Evolutionary conservation across 2,888 invertebrate genomes (phyloP).

Genomic region (Diloba caeruleocephala): DNA sequence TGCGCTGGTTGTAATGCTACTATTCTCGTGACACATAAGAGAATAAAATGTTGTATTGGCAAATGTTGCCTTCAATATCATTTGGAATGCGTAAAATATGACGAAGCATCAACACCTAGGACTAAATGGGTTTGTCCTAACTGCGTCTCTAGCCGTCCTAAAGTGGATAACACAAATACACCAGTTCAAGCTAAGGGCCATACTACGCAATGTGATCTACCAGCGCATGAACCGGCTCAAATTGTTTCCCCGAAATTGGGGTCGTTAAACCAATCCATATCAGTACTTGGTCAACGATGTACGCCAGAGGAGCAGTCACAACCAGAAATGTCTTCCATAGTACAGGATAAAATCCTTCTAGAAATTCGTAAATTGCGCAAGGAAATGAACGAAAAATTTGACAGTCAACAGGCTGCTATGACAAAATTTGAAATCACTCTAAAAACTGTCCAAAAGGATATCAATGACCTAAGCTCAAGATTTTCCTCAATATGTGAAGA

Average conservation of each 20-base stretch:
- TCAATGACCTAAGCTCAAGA: neutral
- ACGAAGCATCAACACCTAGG: neutral
- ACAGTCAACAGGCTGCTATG: neutral
- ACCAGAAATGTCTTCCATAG: neutral
- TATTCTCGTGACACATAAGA: too few species aligned
- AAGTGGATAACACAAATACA: neutral
- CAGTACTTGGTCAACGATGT: too few species aligned
- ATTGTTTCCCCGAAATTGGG: neutral
- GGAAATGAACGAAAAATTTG: too few species aligned
- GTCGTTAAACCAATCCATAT: too few species aligned
- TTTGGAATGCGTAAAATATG: neutral
- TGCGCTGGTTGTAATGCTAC: neutral
- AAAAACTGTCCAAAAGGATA: neutral
- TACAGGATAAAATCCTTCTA: constrained; percentile 1
- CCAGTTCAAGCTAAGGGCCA: constrained; percentile 1
- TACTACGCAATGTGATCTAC: too few species aligned
- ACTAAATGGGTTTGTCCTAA: constrained; percentile 1
- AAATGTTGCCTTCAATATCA: too few species aligned
- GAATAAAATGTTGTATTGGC: neutral
- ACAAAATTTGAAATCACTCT: neutral
- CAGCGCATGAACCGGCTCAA: neutral
- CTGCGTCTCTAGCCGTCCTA: neutral
- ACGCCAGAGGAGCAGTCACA: too few species aligned
- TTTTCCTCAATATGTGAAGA: neutral
- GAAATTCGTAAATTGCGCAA: constrained; percentile 5